A percentile compares a stretch with the other conserved stretches of the same genome.
phyloP scores from a whole-genome alignment of 2,797 vertebrate genomes.

The Chelon labrosus region DNA sequence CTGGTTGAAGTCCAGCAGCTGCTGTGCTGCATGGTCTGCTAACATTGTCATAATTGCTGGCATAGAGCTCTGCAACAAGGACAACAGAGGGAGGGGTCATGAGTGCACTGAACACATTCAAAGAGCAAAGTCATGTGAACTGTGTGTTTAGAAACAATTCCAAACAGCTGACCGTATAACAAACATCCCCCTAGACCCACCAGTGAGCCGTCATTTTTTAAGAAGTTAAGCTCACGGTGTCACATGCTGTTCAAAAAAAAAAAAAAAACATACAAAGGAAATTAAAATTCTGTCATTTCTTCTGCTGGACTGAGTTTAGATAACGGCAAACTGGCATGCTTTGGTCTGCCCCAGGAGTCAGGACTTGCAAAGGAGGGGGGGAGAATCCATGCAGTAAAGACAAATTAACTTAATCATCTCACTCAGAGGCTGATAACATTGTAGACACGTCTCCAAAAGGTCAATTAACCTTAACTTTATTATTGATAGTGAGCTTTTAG shows the following conservation, averaged over 20 bases:
- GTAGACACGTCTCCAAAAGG: not conserved
- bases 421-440: not conserved
- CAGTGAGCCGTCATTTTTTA: slow-evolving; percentile 46
- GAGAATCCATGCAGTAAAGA: slow-evolving; percentile 1
- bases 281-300: not conserved
- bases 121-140: slow-evolving; percentile 80
- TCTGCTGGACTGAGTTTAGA: not conserved
- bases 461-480: not conserved
- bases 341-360: not conserved
- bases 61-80: slow-evolving; percentile 98
- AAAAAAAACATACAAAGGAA: slow-evolving; percentile 16
- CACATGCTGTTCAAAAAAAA: slow-evolving; percentile 33
- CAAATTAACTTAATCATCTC: slow-evolving; percentile 8
- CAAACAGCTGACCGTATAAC: slow-evolving; percentile 76
- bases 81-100: slow-evolving; percentile 67
- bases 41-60: slow-evolving; percentile 99
- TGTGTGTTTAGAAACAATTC: slow-evolving; percentile 69
- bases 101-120: slow-evolving; percentile 74
- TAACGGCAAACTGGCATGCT: not conserved
- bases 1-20: slow-evolving; percentile 99
- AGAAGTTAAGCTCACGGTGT: slow-evolving; percentile 35
- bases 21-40: slow-evolving; percentile 99
- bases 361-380: not conserved
- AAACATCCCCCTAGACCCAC: slow-evolving; percentile 51
- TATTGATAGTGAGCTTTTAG: not conserved